Conservation (phyloP, 2,113 vertebrate species). For the Psettodes erumei region DNA sequence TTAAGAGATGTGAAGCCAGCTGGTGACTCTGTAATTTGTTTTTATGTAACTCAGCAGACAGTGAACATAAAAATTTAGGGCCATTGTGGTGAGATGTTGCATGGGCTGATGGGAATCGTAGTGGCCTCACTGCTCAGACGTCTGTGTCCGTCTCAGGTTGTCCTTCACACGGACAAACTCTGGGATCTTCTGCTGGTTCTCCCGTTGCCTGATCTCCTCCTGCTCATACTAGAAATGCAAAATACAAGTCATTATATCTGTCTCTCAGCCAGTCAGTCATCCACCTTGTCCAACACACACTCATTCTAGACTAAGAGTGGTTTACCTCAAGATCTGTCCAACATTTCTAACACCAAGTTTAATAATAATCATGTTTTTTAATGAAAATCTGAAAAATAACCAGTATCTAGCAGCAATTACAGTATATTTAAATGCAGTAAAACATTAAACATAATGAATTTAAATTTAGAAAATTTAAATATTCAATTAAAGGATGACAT, state of each 20-base stretch:
- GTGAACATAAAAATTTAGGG: conserved; percentile 41
- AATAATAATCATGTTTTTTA: too few relatives aligned
- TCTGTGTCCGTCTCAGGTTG: conserved; percentile 79
- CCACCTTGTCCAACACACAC: background rate
- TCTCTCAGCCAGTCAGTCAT: background rate
- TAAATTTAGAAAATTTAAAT: too few relatives aligned
- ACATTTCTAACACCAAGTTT: background rate
- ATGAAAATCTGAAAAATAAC: too few relatives aligned
- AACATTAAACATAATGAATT: too few relatives aligned
- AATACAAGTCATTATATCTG: background rate
- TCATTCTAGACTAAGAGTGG: background rate
- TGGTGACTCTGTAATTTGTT: conserved; percentile 1
- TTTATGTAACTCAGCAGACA: conserved; percentile 14
- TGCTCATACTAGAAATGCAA: conserved; percentile 76
- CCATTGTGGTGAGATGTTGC: conserved; percentile 61
- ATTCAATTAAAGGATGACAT: too few relatives aligned
- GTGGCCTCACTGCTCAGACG: conserved; percentile 62
- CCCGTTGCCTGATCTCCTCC: conserved; percentile 72
- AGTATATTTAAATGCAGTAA: too few relatives aligned
- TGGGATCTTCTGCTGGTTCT: conserved; percentile 71
- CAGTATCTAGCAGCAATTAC: too few relatives aligned
- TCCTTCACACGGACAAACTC: conserved; percentile 85
- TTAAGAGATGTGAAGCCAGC: background rate
- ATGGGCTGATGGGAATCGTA: conserved; percentile 34
- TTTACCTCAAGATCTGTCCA: background rate